Evolutionary conservation across 2,888 invertebrate species (phyloP), one percentile per base, ranked within the genome.

Genomic region (Coelinius sp.): DNA sequence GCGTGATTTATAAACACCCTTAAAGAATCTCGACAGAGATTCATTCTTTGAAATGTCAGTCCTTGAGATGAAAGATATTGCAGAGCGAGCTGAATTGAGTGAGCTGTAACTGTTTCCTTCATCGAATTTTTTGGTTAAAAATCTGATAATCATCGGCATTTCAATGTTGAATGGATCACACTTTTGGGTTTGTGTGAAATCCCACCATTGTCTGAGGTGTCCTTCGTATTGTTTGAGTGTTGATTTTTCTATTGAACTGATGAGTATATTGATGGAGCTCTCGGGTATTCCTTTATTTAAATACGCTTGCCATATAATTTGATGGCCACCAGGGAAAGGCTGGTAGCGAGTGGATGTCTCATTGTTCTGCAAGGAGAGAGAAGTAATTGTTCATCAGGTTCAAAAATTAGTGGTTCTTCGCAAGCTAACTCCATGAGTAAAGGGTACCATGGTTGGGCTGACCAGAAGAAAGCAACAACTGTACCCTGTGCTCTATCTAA

Each of bases 41-140:
- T 8, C 41, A n/a, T n/a, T 41, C 7, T 75, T 38, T 17, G 75
- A 77, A 8, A 80, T 35, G 7, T 75, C 66, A 1, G 35, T 64
- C 14, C 69, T 66, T n/a, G 76, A 25, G 14, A 81, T 78, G n/a
- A 83, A 63, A 0, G 80, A 68, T 14, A 41, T 41, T 41, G 41
- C 41, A 2, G n/a, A 41, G 2, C 41, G 41, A 41, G 41, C 41
- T 41, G 41, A 41, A 41, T 41, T 41, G n/a, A 41, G 41, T 8
- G 41, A 41, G 41, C 41, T n/a, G n/a, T 41, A 41, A 41, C n/a
- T 41, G n/a, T 2, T 49, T 49, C 49, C 49, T 8, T 71, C 63
- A 8, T 73, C 46, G 4, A 27, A 75, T 14, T 69, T 59, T 38
- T 31, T 35, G 8, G 68, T 68, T n/a, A 64, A 59, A 49, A 70